Evolutionary conservation across 2,888 invertebrate genomes (phyloP).

Genomic region (Synergus itoensis): DNA sequence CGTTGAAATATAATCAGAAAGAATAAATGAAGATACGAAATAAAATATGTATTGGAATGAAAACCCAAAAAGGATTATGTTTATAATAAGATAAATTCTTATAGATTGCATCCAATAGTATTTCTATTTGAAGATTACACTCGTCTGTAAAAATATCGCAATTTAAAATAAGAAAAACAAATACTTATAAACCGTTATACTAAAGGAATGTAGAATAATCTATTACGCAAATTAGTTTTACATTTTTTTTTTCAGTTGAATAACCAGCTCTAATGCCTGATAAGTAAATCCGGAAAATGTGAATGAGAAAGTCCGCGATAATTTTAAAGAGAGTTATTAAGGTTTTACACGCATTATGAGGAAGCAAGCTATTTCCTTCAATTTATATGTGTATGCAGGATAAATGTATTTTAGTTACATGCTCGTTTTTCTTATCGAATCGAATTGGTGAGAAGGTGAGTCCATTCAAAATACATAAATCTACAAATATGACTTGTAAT

Average conservation of each 20-base stretch:
- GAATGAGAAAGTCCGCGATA: slow-evolving; percentile 29
- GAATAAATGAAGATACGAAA: too few species aligned
- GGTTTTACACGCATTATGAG: slow-evolving; percentile 21
- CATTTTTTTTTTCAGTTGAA: not conserved
- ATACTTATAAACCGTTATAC: not conserved
- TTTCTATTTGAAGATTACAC: not conserved
- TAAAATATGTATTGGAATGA: too few species aligned
- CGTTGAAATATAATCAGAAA: too few species aligned
- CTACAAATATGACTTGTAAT: too few species aligned
- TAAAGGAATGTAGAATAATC: slow-evolving; percentile 6
- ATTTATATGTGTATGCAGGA: not conserved
- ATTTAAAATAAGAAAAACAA: not conserved
- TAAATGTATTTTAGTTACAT: too few species aligned
- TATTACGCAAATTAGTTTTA: not conserved
- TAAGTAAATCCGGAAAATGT: not conserved
- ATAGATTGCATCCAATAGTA: not conserved
- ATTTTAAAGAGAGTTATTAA: slow-evolving; percentile 19
- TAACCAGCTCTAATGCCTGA: slow-evolving; percentile 15
- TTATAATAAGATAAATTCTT: too few species aligned
- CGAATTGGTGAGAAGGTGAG: too few species aligned
- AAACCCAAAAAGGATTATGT: too few species aligned
- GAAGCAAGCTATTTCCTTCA: slow-evolving; percentile 8
- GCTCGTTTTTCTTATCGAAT: too few species aligned
- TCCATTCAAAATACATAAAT: too few species aligned
- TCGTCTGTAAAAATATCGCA: not conserved